A percentile compares a stretch with the other conserved stretches of the same genome.
These are phyloP conservation scores for Chymomyza caudatula DNA, from an alignment of 2,888 invertebrate genomes.

Conservation along the genomic window DNA sequence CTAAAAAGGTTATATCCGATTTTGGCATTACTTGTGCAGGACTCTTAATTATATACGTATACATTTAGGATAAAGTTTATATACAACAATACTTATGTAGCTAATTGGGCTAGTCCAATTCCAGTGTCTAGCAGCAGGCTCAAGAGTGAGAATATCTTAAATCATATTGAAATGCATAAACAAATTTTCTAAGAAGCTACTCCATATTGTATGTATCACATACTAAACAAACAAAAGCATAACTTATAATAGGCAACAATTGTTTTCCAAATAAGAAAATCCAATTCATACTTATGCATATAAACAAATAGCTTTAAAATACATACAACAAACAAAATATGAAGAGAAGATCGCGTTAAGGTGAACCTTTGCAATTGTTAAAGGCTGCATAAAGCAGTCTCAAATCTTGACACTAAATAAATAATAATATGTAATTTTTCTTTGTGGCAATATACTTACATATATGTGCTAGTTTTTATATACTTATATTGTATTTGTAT, in stretches of 20 bases:
- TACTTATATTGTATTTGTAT: slow-evolving; percentile 31
- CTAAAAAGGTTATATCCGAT: too few relatives aligned
- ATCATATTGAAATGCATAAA: slow-evolving; percentile 24
- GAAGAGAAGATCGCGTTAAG: slow-evolving; percentile 2
- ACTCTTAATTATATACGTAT: slow-evolving; percentile 5
- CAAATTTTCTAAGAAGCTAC: slow-evolving; percentile 23
- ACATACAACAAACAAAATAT: slow-evolving; percentile 26
- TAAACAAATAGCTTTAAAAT: slow-evolving; percentile 64
- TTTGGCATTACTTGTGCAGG: not conserved
- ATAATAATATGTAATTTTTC: not conserved
- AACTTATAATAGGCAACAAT: slow-evolving; percentile 28
- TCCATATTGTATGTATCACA: not conserved
- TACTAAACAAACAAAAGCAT: slow-evolving; percentile 4
- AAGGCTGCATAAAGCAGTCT: not conserved
- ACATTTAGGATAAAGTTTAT: slow-evolving; percentile 27
- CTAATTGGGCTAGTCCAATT: slow-evolving; percentile 54
- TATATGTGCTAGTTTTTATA: not conserved
- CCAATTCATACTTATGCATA: not conserved
- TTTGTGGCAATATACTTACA: not conserved
- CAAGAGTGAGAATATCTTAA: slow-evolving; percentile 61
- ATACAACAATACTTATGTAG: slow-evolving; percentile 36
- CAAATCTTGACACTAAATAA: not conserved
- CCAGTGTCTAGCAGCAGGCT: slow-evolving; percentile 65
- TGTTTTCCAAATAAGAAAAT: slow-evolving; percentile 56
- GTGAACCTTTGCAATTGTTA: slow-evolving; percentile 28